Base-by-base conservation (phyloP, 2,888 invertebrate species). In the Drosophila prostipennis region DNA sequence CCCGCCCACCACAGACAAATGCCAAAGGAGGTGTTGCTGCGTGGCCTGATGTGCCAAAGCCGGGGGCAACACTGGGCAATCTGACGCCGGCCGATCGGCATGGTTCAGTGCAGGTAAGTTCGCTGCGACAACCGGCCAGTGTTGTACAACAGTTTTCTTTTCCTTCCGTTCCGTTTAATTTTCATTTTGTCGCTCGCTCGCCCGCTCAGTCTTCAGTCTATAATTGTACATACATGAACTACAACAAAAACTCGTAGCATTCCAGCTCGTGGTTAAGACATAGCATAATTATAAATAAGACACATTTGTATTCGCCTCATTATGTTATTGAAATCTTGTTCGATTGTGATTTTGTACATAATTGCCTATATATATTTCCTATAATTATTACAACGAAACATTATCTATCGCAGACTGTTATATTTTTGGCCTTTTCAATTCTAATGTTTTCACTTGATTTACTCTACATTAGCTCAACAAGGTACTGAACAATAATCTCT, bases 1-100 rank as follows among this genome's bases (percentile, higher is more conserved):
- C 49, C 39, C 72, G 60, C 52, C 79, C 61, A 80, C 68, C 57
- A 72, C 77, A 92, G 92, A 91, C 92, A 90, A 92, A 92, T 90
- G 92, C 95, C 91, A 95, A 96, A 92, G 95, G 95, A 92, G 95
- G 95, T 92, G 95, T 95, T 93, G 93, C 94, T 92, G 96, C 96
- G 87, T 96, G 96, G 95, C 96, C 96, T 90, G 97, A 97, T 93
- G 95, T 96, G 89, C 96, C 96, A 90, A 97, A 97, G 90, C 95
- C 96, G 91, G 95, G 95, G 89, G 94, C 94, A 90, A 94, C 95
- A 83, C 94, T 96, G 87, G 97, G 96, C 91, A 96, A 96, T 92
- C 94, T 97, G 91, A 97, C 97, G 88, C 97, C 98, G 89, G 98
- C 98, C 86, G 98, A 98, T 93, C 95, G 98, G 93, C 98, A 98